Conservation (phyloP, 2,888 invertebrate species). For the Diarsia dahlii region DNA sequence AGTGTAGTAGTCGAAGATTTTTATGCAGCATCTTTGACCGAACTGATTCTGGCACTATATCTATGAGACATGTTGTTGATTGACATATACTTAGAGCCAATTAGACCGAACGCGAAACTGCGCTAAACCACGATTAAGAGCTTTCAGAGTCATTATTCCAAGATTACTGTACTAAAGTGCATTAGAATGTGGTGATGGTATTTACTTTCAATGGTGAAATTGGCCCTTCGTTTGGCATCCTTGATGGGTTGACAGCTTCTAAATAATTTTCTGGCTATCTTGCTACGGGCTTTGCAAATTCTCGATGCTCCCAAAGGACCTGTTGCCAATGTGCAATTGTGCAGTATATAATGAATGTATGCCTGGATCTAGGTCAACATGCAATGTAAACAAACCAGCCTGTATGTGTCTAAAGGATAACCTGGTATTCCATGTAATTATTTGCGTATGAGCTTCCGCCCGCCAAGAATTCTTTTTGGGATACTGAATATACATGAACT, state of each 20-base stretch:
- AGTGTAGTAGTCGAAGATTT: neutral
- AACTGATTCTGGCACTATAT: neutral
- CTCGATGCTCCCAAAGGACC: constrained; percentile 12
- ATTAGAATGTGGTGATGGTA: neutral
- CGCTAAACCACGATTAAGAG: neutral
- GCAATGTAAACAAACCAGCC: neutral
- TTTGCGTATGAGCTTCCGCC: constrained; percentile 1
- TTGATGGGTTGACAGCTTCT: neutral
- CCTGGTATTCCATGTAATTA: constrained; percentile 10
- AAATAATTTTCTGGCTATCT: constrained; percentile 16
- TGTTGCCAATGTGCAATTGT: constrained; percentile 15
- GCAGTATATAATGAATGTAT: constrained; percentile 8
- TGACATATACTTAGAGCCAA: too few relatives aligned
- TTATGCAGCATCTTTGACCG: neutral
- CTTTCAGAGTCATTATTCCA: neutral
- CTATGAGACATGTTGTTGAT: too few relatives aligned
- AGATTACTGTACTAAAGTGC: neutral
- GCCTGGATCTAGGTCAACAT: constrained; percentile 18
- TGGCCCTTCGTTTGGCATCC: neutral
- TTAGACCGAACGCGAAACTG: too few relatives aligned
- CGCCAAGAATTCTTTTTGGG: constrained; percentile 7
- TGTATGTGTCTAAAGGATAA: neutral
- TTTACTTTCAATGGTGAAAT: neutral
- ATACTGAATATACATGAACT: constrained; percentile 45
- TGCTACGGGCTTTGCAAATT: neutral